phyloP scores from a whole-genome alignment of 2,113 vertebrate genomes.

The Climacteris rufus region DNA sequence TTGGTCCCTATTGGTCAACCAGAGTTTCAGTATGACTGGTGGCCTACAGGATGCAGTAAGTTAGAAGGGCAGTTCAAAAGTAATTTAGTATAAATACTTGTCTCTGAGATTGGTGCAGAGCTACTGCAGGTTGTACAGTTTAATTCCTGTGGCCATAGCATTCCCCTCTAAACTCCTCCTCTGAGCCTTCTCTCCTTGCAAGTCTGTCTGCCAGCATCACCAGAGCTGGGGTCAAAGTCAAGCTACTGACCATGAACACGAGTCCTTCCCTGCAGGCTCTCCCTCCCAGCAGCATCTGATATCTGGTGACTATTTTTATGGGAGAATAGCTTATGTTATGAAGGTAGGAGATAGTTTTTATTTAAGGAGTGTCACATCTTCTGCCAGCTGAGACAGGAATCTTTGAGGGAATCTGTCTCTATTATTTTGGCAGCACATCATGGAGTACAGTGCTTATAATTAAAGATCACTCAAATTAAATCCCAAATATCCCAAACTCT shows the following conservation, averaged over 20 bases:
- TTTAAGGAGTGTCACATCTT: background rate
- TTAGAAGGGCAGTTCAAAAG: background rate
- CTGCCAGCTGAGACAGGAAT: background rate
- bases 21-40: background rate
- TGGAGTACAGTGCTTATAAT: background rate
- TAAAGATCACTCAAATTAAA: background rate
- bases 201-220: background rate
- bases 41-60: background rate
- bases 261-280: background rate
- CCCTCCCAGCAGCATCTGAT: background rate
- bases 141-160: background rate
- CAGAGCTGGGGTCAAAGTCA: background rate
- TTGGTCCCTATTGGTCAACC: background rate
- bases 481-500: background rate
- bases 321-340: background rate
- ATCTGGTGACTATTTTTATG: background rate
- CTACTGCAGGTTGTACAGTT: background rate
- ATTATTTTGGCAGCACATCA: background rate
- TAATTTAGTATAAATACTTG: background rate
- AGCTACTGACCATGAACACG: background rate
- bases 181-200: background rate
- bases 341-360: background rate
- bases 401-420: background rate
- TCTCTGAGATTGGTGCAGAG: background rate
- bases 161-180: background rate